phyloP scores from a whole-genome alignment of 2,888 invertebrate species.

The Andrena praecox region DNA sequence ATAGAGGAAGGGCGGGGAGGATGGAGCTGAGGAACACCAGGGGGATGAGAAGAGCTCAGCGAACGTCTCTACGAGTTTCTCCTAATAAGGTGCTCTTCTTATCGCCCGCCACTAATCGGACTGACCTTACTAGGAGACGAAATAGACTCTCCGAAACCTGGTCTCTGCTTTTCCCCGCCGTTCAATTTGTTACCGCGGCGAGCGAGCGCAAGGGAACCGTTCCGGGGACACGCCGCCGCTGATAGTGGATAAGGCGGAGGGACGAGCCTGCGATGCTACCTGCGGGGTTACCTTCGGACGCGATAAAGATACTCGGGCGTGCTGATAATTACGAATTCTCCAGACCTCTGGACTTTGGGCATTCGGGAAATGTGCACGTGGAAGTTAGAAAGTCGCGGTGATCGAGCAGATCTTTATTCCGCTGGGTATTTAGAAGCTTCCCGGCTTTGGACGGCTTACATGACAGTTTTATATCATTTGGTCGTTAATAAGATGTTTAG shows the following conservation, averaged over 20 bases:
- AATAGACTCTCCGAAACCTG: slow-evolving; percentile 74
- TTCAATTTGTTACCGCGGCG: slow-evolving; percentile 59
- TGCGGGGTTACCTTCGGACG: too few relatives aligned
- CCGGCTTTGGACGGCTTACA: too few relatives aligned
- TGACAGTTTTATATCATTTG: too few relatives aligned
- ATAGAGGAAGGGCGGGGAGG: slow-evolving; percentile 7
- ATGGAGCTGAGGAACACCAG: slow-evolving; percentile 18
- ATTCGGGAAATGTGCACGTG: too few relatives aligned
- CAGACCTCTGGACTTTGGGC: too few relatives aligned
- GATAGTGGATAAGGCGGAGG: neutral
- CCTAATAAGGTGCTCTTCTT: slow-evolving; percentile 79
- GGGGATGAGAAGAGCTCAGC: slow-evolving; percentile 42
- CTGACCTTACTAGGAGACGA: slow-evolving; percentile 77
- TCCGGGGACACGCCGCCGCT: neutral
- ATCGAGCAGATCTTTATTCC: too few relatives aligned
- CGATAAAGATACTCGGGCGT: too few relatives aligned
- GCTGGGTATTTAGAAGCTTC: too few relatives aligned
- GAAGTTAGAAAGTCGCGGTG: too few relatives aligned
- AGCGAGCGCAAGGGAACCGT: slow-evolving; percentile 34
- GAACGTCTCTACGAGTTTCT: slow-evolving; percentile 59
- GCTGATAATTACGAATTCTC: too few relatives aligned
- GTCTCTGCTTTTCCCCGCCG: slow-evolving; percentile 34
- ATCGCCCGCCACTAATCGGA: slow-evolving; percentile 78
- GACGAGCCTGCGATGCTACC: neutral
- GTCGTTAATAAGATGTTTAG: too few relatives aligned